phyloP scores from a whole-genome alignment of 2,113 vertebrate genomes.

The Camelus dromedarius region DNA sequence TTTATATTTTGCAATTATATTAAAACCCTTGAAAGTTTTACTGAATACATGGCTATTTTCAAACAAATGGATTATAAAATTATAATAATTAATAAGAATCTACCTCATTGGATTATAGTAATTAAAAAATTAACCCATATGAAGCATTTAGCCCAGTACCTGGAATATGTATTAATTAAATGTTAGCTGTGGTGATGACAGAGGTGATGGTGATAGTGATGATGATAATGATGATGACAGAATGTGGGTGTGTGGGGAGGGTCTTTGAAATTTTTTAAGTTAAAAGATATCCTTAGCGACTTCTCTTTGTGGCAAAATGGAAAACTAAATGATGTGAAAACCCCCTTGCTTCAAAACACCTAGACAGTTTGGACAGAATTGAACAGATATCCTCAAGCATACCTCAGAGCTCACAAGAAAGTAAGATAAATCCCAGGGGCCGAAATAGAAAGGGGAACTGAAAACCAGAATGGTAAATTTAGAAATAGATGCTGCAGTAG shows the following conservation, averaged over 20 bases:
- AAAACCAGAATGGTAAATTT: neutral
- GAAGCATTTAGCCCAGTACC: neutral
- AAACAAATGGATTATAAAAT: conserved; percentile 14
- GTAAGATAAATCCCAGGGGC: neutral
- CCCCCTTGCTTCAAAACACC: neutral
- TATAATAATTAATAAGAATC: neutral
- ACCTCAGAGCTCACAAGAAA: conserved; percentile 40
- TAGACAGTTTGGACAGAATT: neutral
- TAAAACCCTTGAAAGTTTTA: conserved; percentile 10
- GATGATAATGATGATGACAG: neutral
- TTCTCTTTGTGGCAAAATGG: neutral
- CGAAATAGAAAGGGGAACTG: conserved; percentile 18
- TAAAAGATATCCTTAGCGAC: neutral
- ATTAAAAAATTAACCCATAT: neutral
- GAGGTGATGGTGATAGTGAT: neutral
- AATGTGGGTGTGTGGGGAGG: neutral
- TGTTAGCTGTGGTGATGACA: neutral
- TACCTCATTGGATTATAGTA: neutral
- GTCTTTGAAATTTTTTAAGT: neutral
- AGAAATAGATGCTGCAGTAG: neutral
- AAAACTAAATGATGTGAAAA: neutral
- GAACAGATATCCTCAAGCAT: neutral
- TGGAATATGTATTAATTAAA: neutral
- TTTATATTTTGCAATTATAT: neutral
- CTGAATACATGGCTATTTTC: conserved; percentile 22